phyloP scores from a whole-genome alignment of 2,888 invertebrate genomes.

The Pollenia labialis region DNA sequence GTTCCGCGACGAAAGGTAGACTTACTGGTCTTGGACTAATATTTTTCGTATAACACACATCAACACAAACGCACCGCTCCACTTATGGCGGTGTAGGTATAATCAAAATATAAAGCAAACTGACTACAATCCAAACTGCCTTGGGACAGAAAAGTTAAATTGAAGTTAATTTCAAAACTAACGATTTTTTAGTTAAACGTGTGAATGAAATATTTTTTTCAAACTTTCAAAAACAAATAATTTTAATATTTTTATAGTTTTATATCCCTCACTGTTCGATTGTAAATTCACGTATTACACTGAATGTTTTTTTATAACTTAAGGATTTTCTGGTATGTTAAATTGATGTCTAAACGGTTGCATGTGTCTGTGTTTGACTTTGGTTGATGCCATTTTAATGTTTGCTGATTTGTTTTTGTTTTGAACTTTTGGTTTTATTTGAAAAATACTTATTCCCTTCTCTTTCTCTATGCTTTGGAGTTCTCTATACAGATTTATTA shows the following conservation, averaged over 20 bases:
- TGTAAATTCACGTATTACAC: slow-evolving; percentile 19
- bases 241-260: too few species aligned
- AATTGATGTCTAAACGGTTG: slow-evolving; percentile 24
- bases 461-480: neutral
- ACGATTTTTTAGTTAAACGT: neutral
- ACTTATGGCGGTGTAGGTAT: too few species aligned
- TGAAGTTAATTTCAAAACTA: too few species aligned
- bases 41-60: too few species aligned
- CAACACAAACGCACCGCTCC: too few species aligned
- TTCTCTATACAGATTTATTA: neutral
- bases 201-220: too few species aligned
- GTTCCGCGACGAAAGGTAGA: too few species aligned
- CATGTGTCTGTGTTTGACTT: slow-evolving; percentile 10
- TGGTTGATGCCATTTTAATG: slow-evolving; percentile 54
- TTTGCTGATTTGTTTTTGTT: slow-evolving; percentile 56
- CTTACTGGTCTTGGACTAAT: too few species aligned
- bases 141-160: too few species aligned
- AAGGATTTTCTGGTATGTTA: slow-evolving; percentile 44
- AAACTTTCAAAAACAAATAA: neutral
- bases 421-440: slow-evolving; percentile 40
- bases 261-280: slow-evolving; percentile 4
- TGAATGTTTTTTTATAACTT: slow-evolving; percentile 67
- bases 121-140: too few species aligned
- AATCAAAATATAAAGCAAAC: too few species aligned
- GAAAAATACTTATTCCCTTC: neutral